Evolutionary conservation across 2,888 invertebrate genomes (phyloP), one percentile per base, ranked within the genome.

Genomic region (Serrognathus titanus): DNA sequence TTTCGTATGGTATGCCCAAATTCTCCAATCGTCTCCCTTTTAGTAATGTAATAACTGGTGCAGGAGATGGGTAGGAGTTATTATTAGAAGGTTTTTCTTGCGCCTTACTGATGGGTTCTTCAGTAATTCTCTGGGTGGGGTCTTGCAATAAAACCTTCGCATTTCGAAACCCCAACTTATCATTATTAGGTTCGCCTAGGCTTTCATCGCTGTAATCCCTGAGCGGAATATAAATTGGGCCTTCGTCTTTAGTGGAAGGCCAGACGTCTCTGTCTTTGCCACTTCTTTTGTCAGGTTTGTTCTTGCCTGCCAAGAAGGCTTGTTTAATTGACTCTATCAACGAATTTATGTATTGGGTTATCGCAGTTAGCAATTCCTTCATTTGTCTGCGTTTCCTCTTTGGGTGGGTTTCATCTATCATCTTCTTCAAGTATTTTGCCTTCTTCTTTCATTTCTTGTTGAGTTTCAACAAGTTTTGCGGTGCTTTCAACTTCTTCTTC

Each of bases 281-380:
- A 1, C 2, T 16, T 31, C 24, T 24, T 24, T 3, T 5, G 24
- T 24, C 6, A 2, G 16, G 3, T 3, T 2, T 2, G 16, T 31
- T 45, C 11, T 46, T 45, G 8, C 13, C n/a, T 7, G 49, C 24
- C 13, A 20, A 31, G 31, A 55, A 55, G 20, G 36, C 43, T 52
- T 55, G 45, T 13, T 45, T 53, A 9, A 53, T 31, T 10, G 50
- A 48, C 51, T 48, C 51, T 9, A 51, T 48, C 9, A 55, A 39
- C 24, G 50, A 48, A 43, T 50, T 51, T 20, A 54, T 46, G 37
- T 54, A 48, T 1, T 41, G 9, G 1, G 50, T 47, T 35, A 53
- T 58, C 51, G 50, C 39, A 49, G 39, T 50, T 31, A 7, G 24
- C 24, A 31, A 31, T 31, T 31, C 24, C 24, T 7, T 31, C 24